Evolutionary conservation across 2,797 vertebrate genomes (phyloP).

Genomic region (Melanotaenia nigrans): DNA sequence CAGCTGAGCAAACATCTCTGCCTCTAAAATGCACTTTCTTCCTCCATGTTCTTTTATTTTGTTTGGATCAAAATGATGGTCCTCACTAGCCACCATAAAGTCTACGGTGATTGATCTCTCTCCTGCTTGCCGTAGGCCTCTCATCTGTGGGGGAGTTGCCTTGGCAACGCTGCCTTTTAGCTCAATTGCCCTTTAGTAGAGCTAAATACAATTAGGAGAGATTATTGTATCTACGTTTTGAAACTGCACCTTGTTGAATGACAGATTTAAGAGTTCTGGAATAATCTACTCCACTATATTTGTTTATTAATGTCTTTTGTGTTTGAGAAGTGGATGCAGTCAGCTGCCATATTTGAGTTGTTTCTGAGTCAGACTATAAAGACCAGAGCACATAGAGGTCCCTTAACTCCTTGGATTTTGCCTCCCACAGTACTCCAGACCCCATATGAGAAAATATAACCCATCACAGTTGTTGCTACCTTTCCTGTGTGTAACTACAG

Average conservation of each 20-base stretch:
- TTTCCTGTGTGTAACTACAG: conserved; percentile 35
- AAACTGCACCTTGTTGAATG: conserved; percentile 36
- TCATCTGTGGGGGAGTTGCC: conserved; percentile 54
- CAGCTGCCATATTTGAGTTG: conserved; percentile 29
- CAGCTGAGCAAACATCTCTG: conserved; percentile 80
- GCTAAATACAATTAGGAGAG: conserved; percentile 41
- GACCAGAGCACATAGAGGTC: conserved; percentile 53
- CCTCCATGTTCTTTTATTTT: conserved; percentile 68
- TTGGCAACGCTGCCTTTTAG: conserved; percentile 58
- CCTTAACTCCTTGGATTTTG: conserved; percentile 50
- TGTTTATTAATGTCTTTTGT: conserved; percentile 32
- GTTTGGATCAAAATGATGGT: conserved; percentile 65
- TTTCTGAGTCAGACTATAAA: conserved; percentile 57
- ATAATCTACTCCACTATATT: conserved; percentile 15
- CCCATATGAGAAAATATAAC: conserved; percentile 35
- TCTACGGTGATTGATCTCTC: conserved; percentile 73
- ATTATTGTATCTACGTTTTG: conserved; percentile 55
- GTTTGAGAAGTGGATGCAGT: conserved; percentile 24
- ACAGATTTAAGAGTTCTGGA: conserved; percentile 23
- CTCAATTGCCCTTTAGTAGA: conserved; percentile 34
- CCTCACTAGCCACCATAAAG: conserved; percentile 64
- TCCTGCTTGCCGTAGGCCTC: conserved; percentile 44
- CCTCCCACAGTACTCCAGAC: conserved; percentile 44
- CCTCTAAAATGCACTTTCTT: conserved; percentile 64
- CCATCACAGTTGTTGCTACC: conserved; percentile 31